Evolutionary conservation across 1,140 invertebrate species (phyloP).

Genomic region (Tetramorium parvispinum): DNA sequence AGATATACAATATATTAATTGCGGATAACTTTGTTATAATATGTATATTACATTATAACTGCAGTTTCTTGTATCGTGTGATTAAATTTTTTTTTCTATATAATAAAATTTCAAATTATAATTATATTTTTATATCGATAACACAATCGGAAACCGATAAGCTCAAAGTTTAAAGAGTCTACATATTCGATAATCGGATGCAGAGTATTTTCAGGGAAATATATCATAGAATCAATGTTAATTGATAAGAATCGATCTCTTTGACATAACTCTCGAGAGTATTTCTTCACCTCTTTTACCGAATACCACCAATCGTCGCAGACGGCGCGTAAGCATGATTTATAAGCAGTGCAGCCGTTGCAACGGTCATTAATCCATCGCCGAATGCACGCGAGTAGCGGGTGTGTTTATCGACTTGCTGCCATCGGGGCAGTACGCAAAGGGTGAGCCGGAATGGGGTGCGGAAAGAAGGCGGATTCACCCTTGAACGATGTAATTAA

Average conservation of each 20-base stretch:
- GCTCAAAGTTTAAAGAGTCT: background rate
- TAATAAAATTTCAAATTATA: background rate
- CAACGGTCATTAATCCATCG: slow-evolving; percentile 57
- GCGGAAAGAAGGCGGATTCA: slow-evolving; percentile 57
- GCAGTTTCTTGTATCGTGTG: background rate
- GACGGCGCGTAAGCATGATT: slow-evolving; percentile 50
- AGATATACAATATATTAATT: background rate
- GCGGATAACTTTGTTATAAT: background rate
- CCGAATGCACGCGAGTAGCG: slow-evolving; percentile 54
- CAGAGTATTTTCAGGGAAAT: background rate
- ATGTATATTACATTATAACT: background rate
- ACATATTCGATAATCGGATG: slow-evolving; percentile 6
- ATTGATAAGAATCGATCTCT: background rate
- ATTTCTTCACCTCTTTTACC: slow-evolving; percentile 11
- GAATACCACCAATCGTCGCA: slow-evolving; percentile 23
- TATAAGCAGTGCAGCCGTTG: slow-evolving; percentile 52
- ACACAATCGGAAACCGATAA: background rate
- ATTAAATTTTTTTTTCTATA: background rate
- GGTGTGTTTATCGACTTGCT: slow-evolving; percentile 56
- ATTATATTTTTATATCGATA: slow-evolving; percentile 16
- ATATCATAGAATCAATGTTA: background rate
- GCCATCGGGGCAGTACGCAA: slow-evolving; percentile 35
- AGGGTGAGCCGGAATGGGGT: slow-evolving; percentile 36
- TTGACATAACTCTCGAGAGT: background rate
- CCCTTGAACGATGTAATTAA: slow-evolving; percentile 56